These are phyloP conservation scores for Bungarus multicinctus DNA, from an alignment of 2,113 vertebrate genomes.

Conservation along the genomic window DNA sequence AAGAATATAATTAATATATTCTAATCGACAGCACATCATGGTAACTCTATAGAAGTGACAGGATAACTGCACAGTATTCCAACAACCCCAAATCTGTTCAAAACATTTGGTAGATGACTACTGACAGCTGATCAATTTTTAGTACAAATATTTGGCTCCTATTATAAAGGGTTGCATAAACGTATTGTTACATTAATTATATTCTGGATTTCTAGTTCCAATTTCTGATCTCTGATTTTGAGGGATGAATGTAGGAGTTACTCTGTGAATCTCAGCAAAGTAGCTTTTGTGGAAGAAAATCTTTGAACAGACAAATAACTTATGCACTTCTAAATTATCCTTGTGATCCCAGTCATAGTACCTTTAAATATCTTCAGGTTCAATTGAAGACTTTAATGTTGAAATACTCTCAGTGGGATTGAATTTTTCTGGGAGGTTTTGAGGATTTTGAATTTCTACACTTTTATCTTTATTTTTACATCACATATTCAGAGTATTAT, in stretches of 20 bases:
- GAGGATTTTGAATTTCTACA: not conserved
- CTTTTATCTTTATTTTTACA: not conserved
- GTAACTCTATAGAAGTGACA: not conserved
- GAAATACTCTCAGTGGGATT: not conserved
- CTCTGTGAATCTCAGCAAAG: not conserved
- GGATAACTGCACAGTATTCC: not conserved
- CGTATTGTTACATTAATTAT: not conserved
- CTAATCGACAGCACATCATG: not conserved
- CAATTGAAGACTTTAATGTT: not conserved
- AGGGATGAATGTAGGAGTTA: not conserved
- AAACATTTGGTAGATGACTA: not conserved
- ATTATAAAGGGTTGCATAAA: not conserved
- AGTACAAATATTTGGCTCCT: not conserved
- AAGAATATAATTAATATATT: not conserved
- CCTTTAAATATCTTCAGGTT: not conserved
- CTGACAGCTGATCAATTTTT: not conserved
- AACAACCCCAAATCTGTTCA: not conserved
- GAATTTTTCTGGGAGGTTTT: not conserved
- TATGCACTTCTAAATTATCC: not conserved
- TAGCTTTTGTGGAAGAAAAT: not conserved
- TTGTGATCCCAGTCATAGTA: not conserved
- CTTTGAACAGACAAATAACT: not conserved
- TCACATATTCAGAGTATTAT: not conserved
- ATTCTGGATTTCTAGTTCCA: not conserved
- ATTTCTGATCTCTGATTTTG: not conserved